phyloP scores from a whole-genome alignment of 92 coral and sea anemone species.

The Epizoanthus fatuus region DNA sequence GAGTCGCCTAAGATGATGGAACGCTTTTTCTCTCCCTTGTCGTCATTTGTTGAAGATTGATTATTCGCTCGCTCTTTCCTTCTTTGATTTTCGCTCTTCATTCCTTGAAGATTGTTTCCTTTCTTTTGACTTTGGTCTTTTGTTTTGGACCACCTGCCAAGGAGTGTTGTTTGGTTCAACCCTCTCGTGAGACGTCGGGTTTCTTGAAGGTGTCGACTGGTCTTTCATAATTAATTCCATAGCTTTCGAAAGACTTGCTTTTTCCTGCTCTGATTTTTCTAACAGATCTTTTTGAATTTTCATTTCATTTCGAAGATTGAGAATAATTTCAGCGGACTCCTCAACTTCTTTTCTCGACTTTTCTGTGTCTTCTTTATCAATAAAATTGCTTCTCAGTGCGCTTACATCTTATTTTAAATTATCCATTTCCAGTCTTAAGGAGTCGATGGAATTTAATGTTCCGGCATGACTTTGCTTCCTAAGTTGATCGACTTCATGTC shows the following conservation, averaged over 20 bases:
- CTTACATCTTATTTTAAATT: neutral
- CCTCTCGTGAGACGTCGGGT: neutral
- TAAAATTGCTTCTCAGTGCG: neutral
- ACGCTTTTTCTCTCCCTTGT: too few relatives aligned
- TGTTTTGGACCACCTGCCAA: too few relatives aligned
- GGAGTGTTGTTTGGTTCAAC: neutral
- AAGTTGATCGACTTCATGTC: too few relatives aligned
- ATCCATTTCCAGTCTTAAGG: neutral
- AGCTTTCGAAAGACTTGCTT: neutral
- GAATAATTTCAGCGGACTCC: neutral
- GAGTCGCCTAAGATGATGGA: too few relatives aligned
- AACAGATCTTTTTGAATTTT: slow-evolving; percentile 3
- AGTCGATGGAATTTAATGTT: too few relatives aligned
- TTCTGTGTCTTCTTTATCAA: neutral
- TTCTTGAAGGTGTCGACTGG: neutral
- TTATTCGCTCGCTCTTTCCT: too few relatives aligned
- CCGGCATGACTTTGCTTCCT: too few relatives aligned
- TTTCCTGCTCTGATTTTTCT: slow-evolving; percentile 7
- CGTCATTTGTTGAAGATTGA: too few relatives aligned
- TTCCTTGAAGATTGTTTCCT: too few relatives aligned
- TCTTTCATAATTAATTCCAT: neutral
- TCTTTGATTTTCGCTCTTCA: too few relatives aligned
- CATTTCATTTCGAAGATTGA: neutral
- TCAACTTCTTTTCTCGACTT: neutral
- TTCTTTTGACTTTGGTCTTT: too few relatives aligned